Conservation (phyloP, 2,888 invertebrate species). For the Tinea trinotella region DNA sequence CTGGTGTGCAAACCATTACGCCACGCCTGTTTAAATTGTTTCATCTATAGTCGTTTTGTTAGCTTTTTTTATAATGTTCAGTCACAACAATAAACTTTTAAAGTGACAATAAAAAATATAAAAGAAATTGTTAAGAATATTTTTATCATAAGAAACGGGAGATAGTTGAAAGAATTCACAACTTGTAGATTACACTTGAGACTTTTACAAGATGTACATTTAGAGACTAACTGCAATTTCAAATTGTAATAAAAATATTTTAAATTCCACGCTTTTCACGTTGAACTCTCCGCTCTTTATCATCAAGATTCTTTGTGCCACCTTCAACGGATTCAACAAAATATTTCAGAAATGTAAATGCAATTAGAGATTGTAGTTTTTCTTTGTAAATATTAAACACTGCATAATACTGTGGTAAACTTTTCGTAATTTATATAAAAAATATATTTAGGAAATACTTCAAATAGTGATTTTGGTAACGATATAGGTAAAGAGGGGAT, state of each 20-base stretch:
- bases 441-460: no score
- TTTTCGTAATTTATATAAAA: no score
- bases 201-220: neutral
- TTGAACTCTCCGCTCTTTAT: neutral
- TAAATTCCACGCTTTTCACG: neutral
- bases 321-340: neutral
- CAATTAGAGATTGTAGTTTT: no score
- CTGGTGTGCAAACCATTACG: no score
- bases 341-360: no score
- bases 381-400: no score
- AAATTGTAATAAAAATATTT: conserved; percentile 9
- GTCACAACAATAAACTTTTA: neutral
- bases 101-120: neutral
- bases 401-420: no score
- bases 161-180: conserved; percentile 2
- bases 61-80: no score
- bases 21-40: no score
- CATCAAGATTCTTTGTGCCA: neutral
- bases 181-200: conserved; percentile 5
- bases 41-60: no score
- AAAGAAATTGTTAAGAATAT: neutral
- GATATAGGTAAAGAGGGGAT: no score
- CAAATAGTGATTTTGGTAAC: no score
- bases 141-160: neutral
- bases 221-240: conserved; percentile 10